phyloP scores from a whole-genome alignment of 2,113 vertebrate genomes.

The Ursus arctos region DNA sequence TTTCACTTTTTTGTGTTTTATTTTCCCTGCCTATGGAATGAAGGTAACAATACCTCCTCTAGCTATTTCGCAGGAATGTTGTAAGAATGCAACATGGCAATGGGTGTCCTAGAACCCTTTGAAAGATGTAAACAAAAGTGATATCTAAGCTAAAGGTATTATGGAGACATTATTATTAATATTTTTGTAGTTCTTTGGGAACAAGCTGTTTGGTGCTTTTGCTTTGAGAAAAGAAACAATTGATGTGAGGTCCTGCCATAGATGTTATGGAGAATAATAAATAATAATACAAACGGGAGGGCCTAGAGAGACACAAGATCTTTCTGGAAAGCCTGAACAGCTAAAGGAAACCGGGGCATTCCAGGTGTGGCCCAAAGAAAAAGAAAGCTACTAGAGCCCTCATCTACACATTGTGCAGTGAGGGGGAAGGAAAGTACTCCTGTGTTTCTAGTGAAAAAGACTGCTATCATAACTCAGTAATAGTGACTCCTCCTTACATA shows the following conservation, averaged over 20 bases:
- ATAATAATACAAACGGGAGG: not conserved
- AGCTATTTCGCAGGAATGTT: not conserved
- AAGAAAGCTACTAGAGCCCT: not conserved
- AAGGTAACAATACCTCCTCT: not conserved
- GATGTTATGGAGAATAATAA: not conserved
- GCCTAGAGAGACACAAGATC: not conserved
- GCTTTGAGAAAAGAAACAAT: not conserved
- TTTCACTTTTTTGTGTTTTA: not conserved
- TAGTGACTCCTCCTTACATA: not conserved
- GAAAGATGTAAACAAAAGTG: constrained; percentile 20
- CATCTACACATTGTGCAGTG: not conserved
- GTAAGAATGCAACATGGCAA: not conserved
- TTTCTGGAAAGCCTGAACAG: not conserved
- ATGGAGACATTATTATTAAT: not conserved
- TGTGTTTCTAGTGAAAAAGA: not conserved
- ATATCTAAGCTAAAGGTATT: not conserved
- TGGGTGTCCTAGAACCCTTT: not conserved
- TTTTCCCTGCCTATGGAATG: not conserved
- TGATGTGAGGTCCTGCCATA: not conserved
- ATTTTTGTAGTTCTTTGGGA: not conserved
- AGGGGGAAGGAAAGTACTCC: not conserved
- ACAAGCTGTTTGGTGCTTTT: not conserved
- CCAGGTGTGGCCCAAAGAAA: not conserved
- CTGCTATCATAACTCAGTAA: not conserved
- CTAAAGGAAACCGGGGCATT: not conserved